phyloP scores from a whole-genome alignment of 2,797 vertebrate species.

The Cuniculus paca region DNA sequence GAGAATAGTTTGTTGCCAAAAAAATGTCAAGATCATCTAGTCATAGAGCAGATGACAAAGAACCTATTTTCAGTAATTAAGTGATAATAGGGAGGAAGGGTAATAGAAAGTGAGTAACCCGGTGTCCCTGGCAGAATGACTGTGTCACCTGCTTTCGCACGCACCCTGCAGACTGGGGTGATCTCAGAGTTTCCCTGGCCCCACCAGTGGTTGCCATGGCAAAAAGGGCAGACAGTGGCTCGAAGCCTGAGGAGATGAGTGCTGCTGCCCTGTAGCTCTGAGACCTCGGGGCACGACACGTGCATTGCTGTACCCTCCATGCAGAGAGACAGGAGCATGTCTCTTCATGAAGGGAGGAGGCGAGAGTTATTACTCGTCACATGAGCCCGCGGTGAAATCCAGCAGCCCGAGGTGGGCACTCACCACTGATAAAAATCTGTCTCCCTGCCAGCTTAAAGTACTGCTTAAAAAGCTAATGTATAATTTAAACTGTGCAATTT shows the following conservation, averaged over 20 bases:
- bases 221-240: neutral
- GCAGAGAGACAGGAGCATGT: neutral
- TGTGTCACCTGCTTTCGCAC: neutral
- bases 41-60: neutral
- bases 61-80: neutral
- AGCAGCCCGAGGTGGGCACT: conserved; percentile 76
- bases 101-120: neutral
- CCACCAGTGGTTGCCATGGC: fast-evolving
- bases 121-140: fast-evolving
- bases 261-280: neutral
- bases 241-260: fast-evolving
- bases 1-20: conserved; percentile 49
- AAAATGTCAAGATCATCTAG: conserved; percentile 51
- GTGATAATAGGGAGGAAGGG: neutral
- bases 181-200: no score
- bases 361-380: conserved; percentile 58
- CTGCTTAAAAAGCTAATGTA: conserved; percentile 79
- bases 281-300: fast-evolving
- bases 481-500: conserved; percentile 80
- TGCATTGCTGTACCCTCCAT: fast-evolving
- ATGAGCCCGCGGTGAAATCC: conserved; percentile 59
- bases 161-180: fast-evolving
- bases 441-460: conserved; percentile 78
- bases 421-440: neutral
- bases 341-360: neutral